phyloP scores from a whole-genome alignment of 2,888 invertebrate species.

The Stenichneumon culpator region DNA sequence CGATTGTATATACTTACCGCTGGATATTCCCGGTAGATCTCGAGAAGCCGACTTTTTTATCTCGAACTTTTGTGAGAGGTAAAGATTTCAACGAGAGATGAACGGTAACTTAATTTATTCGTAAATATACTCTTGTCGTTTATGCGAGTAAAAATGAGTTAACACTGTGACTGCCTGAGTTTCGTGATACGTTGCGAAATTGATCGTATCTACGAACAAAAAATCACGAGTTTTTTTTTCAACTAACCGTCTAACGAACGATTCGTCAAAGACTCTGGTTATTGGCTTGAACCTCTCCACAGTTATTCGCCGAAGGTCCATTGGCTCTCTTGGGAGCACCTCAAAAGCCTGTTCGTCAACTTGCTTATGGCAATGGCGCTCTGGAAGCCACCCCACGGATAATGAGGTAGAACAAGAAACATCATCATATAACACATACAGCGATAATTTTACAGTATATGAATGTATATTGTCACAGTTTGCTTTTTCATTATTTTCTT shows the following conservation, averaged over 20 bases:
- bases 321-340: background rate
- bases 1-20: conserved; percentile 42
- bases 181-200: conserved; percentile 8
- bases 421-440: conserved; percentile 46
- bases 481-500: conserved; percentile 72
- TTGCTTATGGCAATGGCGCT: background rate
- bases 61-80: conserved; percentile 21
- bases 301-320: background rate
- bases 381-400: conserved; percentile 38
- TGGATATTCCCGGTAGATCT: background rate
- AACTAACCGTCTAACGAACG: conserved; percentile 1
- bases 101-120: conserved; percentile 54
- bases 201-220: background rate
- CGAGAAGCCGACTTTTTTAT: background rate
- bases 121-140: conserved; percentile 45
- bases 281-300: background rate
- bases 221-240: conserved; percentile 6
- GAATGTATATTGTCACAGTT: conserved; percentile 81
- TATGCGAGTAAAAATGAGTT: conserved; percentile 35
- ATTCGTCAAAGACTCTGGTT: background rate
- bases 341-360: background rate
- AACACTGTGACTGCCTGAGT: conserved; percentile 8
- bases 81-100: conserved; percentile 21
- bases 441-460: conserved; percentile 70
- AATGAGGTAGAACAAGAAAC: conserved; percentile 38